These are phyloP conservation scores for Hoplodrina ambigua DNA, from an alignment of 2,888 invertebrate species.

Conservation along the genomic window DNA sequence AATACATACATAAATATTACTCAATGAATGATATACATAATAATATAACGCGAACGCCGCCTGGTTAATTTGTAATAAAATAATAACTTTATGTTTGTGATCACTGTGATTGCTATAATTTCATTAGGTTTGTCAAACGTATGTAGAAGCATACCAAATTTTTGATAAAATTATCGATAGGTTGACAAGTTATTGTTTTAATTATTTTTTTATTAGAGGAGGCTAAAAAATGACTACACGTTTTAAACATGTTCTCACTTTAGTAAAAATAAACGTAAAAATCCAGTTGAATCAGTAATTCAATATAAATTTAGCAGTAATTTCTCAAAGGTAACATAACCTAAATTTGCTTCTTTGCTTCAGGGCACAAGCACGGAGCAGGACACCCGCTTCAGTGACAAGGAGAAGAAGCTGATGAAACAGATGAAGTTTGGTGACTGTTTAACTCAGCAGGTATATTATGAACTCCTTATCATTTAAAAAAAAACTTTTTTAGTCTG, in stretches of 20 bases:
- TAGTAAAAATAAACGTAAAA: background rate
- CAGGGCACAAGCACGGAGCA: constrained; percentile 99
- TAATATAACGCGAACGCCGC: background rate
- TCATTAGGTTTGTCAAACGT: background rate
- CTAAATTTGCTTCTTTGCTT: constrained; percentile 36
- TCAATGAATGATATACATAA: background rate
- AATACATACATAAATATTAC: no score
- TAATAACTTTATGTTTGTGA: background rate
- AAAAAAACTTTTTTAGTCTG: no score
- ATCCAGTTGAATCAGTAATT: background rate
- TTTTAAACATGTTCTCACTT: background rate
- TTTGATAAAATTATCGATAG: background rate
- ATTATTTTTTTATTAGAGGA: background rate
- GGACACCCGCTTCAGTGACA: constrained; percentile 99
- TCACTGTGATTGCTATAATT: constrained; percentile 1
- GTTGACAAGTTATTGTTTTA: background rate
- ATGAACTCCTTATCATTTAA: background rate
- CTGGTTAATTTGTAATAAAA: background rate
- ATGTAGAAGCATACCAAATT: background rate
- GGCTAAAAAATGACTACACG: background rate
- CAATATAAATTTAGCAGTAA: background rate
- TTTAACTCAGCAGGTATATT: constrained; percentile 94
- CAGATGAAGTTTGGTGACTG: constrained; percentile 99
- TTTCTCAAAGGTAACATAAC: constrained; percentile 9
- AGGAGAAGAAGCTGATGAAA: constrained; percentile 99